Conservation (phyloP, 2,113 vertebrate genomes). For the Stigmatopora argus region DNA sequence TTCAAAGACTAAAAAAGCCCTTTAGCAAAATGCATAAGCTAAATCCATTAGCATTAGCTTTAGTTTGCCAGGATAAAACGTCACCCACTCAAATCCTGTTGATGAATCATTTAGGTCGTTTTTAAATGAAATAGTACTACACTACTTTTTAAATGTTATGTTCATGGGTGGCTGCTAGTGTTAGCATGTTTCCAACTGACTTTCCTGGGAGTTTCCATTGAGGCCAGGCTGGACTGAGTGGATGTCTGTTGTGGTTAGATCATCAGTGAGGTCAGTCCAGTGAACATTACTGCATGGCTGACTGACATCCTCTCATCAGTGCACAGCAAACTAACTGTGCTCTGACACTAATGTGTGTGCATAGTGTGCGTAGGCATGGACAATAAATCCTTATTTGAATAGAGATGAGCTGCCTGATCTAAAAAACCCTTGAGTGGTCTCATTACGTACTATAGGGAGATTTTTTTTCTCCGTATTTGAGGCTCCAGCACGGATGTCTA, state of each 20-base stretch:
- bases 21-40: background rate
- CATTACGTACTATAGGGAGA: background rate
- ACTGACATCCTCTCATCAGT: slow-evolving; percentile 12
- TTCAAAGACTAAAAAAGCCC: background rate
- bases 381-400: slow-evolving; percentile 6
- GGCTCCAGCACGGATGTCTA: background rate
- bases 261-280: slow-evolving; percentile 10
- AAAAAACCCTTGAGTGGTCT: background rate
- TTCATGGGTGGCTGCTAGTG: background rate
- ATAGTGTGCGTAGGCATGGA: slow-evolving; percentile 4
- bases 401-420: background rate
- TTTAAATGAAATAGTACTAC: background rate
- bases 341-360: slow-evolving; percentile 12
- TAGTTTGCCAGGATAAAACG: background rate
- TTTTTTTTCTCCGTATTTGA: background rate
- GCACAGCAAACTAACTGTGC: slow-evolving; percentile 9
- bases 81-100: background rate
- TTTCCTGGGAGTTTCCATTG: background rate
- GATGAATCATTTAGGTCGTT: background rate
- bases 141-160: background rate
- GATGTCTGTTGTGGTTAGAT: slow-evolving; percentile 11
- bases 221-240: background rate
- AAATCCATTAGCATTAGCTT: background rate
- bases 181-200: background rate
- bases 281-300: slow-evolving; percentile 12